Evolutionary conservation across 1,140 invertebrate species (phyloP).

Genomic region (Ylistrum balloti): DNA sequence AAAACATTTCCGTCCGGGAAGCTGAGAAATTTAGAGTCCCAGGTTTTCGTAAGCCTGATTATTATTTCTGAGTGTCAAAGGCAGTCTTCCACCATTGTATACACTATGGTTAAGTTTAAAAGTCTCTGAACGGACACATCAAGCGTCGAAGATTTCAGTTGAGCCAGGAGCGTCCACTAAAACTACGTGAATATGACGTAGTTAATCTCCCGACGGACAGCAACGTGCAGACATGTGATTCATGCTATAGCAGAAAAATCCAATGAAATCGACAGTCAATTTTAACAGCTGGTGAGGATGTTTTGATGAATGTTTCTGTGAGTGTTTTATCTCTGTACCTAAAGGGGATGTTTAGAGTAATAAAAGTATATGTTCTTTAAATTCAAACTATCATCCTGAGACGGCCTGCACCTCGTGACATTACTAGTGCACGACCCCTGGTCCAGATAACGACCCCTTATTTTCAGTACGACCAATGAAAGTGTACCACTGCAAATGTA

Average conservation of each 20-base stretch:
- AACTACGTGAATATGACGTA: background rate
- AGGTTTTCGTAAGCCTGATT: too few species aligned
- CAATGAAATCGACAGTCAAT: background rate
- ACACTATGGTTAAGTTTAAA: background rate
- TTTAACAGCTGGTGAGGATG: background rate
- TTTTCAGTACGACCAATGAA: background rate
- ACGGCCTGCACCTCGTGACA: background rate
- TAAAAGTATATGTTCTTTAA: background rate
- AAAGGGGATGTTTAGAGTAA: background rate
- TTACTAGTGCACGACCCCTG: background rate
- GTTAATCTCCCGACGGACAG: background rate
- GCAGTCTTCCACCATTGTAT: background rate
- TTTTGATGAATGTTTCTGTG: slow-evolving; percentile 20
- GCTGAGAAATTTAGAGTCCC: too few species aligned
- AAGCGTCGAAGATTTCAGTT: background rate
- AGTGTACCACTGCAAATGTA: too few species aligned
- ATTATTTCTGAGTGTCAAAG: background rate
- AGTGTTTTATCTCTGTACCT: background rate
- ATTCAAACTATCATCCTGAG: background rate
- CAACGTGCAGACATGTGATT: background rate
- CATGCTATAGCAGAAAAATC: background rate
- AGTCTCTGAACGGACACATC: background rate
- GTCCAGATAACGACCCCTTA: background rate
- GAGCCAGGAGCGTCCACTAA: background rate
- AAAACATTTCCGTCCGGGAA: too few species aligned